Base-by-base conservation (phyloP, 30 jellyfish, hydroid and myxozoan species). In the Hydractinia echinata region DNA sequence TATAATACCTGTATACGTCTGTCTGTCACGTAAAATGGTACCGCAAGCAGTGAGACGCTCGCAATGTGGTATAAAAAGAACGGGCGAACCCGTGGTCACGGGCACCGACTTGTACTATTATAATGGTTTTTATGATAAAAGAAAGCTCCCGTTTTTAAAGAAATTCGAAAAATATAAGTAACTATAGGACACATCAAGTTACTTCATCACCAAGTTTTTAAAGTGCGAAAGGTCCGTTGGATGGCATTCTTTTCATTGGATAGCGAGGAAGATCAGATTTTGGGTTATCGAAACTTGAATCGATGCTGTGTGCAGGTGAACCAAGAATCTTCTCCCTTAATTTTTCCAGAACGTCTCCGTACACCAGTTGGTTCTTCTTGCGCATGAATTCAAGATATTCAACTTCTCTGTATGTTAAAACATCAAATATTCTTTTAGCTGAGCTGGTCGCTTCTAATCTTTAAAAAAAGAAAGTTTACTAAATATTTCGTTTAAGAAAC, bases 361-460 rank as follows among this genome's bases (percentile, higher is more conserved):
- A 74, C 6, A 74, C 69, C 3, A 67, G 14, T 13, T 49, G 61
- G 30, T 74, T 55, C 4, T 6, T 74, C 20, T 74, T 74, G 61
- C 83, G 61, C 83, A 74, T 30, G 5, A 74, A 58, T 50, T 74
- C 83, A 48, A 74, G 20, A 48, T 74, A 74, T 48, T 74, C 83
- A 18, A 74, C 66, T 67, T 74, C 83, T 19, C 83, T 66, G 68
- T 74, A 74, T 13, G 70, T 30, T 48, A 74, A 6, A 5, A 74
- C 51, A 13, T 53, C 14, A 74, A 74, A 74, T 0, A 74, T 11
- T 58, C 6, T 74, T 55, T 74, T 74, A 0, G 74, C 44, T 30
- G 44, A 30, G 44, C 44, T 30, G 44, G 1, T 30, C 2, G 44
- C 1, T 30, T 30, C 44, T 30, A 30, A 30, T 30, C 44, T 30